These are phyloP conservation scores for Heliocidaris tuberculata DNA, from an alignment of 35 echinoderm and acorn worm genomes.

Conservation along the genomic window DNA sequence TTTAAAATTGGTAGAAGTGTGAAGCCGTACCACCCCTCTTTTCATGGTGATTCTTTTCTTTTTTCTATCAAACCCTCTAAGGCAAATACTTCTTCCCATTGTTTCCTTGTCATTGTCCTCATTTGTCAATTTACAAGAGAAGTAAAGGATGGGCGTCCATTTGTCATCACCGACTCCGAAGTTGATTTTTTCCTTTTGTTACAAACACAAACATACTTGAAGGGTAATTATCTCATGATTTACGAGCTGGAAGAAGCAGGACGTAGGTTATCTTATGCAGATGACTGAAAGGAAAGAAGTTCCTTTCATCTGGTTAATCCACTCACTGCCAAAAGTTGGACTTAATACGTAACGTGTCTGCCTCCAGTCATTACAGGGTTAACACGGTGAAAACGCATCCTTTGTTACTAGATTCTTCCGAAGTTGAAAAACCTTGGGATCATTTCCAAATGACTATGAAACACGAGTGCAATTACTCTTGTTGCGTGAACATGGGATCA, in stretches of 20 bases:
- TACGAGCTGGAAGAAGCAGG: not conserved
- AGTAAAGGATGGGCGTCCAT: not conserved
- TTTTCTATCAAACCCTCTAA: not conserved
- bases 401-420: too few species aligned
- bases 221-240: slow-evolving; percentile 1
- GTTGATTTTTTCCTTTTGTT: not conserved
- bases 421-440: too few species aligned
- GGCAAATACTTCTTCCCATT: not conserved
- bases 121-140: not conserved
- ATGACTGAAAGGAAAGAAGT: too few species aligned
- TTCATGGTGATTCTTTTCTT: not conserved
- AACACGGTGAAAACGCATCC: too few species aligned
- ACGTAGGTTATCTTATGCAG: not conserved
- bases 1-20: not conserved
- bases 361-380: too few species aligned
- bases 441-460: not conserved
- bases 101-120: not conserved
- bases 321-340: too few species aligned
- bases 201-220: not conserved
- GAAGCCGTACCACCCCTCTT: not conserved
- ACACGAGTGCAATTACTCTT: not conserved
- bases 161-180: not conserved
- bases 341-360: too few species aligned
- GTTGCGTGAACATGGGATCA: not conserved
- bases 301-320: too few species aligned